Evolutionary conservation across 2,888 invertebrate genomes (phyloP).

Genomic region (Lamellibrachia satsuma): DNA sequence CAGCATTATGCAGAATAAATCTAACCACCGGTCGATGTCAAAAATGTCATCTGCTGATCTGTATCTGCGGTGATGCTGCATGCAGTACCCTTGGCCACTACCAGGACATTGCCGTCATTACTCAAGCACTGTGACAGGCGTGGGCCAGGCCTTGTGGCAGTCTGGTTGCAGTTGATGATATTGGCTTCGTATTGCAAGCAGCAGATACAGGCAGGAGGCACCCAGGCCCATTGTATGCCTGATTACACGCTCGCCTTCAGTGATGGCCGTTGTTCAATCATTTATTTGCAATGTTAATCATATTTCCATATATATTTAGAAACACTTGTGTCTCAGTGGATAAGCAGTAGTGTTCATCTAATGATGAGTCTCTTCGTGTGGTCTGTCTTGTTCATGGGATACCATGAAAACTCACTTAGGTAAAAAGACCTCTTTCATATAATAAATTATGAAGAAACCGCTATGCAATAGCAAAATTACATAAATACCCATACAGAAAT

Average conservation of each 20-base stretch:
- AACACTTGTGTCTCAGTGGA: background rate
- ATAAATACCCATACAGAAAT: no score
- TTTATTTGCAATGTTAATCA: background rate
- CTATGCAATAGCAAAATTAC: no score
- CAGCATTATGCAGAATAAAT: background rate
- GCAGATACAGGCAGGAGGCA: background rate
- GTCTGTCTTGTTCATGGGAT: background rate
- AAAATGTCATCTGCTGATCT: background rate
- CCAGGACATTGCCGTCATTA: background rate
- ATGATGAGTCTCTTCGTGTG: background rate
- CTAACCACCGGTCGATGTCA: background rate
- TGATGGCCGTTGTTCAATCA: background rate
- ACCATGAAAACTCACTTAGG: no score
- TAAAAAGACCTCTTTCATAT: no score
- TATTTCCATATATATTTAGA: background rate
- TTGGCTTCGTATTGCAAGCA: no score
- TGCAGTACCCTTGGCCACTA: background rate
- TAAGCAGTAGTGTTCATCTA: background rate
- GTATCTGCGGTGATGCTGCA: background rate
- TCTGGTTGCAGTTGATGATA: background rate
- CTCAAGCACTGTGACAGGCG: background rate
- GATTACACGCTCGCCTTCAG: background rate
- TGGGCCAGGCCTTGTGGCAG: background rate
- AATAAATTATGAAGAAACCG: no score
- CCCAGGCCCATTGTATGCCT: background rate